These are phyloP conservation scores for Chaetodon trifascialis DNA, from an alignment of 2,113 vertebrate genomes.

Conservation along the genomic window DNA sequence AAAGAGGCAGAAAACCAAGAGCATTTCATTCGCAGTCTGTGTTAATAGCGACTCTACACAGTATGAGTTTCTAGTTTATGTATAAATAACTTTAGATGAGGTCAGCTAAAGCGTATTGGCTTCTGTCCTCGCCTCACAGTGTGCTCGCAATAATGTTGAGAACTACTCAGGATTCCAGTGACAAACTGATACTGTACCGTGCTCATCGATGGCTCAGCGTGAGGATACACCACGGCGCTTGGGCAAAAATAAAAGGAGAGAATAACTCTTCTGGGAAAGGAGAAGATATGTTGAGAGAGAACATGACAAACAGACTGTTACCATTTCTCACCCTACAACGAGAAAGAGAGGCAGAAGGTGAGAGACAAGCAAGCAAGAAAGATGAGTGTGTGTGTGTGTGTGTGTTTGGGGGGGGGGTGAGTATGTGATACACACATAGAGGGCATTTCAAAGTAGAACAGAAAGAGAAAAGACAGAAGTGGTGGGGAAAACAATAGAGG, in stretches of 20 bases:
- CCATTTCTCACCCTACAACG: slow-evolving; percentile 19
- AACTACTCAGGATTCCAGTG: slow-evolving; percentile 12
- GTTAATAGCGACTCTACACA: neutral
- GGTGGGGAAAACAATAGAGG: slow-evolving; percentile 4
- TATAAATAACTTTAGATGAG: neutral
- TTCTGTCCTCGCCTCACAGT: neutral
- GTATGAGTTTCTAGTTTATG: neutral
- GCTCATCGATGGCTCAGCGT: slow-evolving; percentile 11
- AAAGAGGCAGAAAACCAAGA: neutral
- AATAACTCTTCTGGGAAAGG: slow-evolving; percentile 3
- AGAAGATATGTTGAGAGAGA: slow-evolving; percentile 23
- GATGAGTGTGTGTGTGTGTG: neutral
- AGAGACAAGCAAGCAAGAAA: slow-evolving; percentile 27
- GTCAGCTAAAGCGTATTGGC: neutral
- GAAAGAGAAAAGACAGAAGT: slow-evolving; percentile 7
- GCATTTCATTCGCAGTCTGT: neutral
- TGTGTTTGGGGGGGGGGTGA: neutral
- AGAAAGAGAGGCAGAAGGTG: slow-evolving; percentile 28
- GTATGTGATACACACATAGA: slow-evolving; percentile 36
- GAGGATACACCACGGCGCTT: neutral
- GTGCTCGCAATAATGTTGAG: neutral
- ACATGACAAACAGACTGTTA: slow-evolving; percentile 39
- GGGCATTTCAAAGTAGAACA: slow-evolving; percentile 33
- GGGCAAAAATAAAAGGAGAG: slow-evolving; percentile 27
- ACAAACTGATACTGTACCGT: neutral